Evolutionary conservation across 2,113 vertebrate genomes (phyloP), one percentile per base, ranked within the genome.

Genomic region (Corapipo altera): DNA sequence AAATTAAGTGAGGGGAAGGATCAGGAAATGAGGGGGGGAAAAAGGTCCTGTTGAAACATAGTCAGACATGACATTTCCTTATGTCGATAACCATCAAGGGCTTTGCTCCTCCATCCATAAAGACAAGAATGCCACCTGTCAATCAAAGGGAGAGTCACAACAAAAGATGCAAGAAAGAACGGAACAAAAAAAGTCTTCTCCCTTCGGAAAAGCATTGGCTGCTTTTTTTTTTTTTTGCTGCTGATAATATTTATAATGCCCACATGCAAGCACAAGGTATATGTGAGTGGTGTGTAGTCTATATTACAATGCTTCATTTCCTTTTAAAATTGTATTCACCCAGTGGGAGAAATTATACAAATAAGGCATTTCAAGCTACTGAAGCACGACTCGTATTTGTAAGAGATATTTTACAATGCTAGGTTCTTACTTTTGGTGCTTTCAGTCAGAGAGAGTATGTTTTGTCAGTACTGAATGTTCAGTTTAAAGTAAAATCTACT

Each of bases 91-190:
- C 98, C 98, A 98, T 99, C 99, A 97, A 90, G 98, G 97, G 97
- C 98, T 98, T 97, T 98, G 98, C 98, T 98, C 98, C 97, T 97
- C 97, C 98, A 98, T 98, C 98, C 98, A 97, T 97, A 97, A 98
- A 98, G 98, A 98, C 98, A 98, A 97, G 98, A 99, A 99, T 99
- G 98, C 98, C 98, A 99, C 98, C 97, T 99, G 99, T 98, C 99
- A 99, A 97, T 99, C 98, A 99, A 95, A 97, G 69, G 32, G 72
- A 97, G 95, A 96, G 81, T 94, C 41, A 48, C 52, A 90, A 96
- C 93, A 96, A 92, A 93, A 94, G 88, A 92, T 93, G n/a, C 57
- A 96, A 92, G 93, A 85, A 71, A 74, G 92, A 95, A 96, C 23
- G 61, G 92, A 97, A 96, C 94, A 94, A 91, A 57, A 75, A 87